phyloP scores from a whole-genome alignment of 2,113 vertebrate species.

The Scalopus aquaticus region DNA sequence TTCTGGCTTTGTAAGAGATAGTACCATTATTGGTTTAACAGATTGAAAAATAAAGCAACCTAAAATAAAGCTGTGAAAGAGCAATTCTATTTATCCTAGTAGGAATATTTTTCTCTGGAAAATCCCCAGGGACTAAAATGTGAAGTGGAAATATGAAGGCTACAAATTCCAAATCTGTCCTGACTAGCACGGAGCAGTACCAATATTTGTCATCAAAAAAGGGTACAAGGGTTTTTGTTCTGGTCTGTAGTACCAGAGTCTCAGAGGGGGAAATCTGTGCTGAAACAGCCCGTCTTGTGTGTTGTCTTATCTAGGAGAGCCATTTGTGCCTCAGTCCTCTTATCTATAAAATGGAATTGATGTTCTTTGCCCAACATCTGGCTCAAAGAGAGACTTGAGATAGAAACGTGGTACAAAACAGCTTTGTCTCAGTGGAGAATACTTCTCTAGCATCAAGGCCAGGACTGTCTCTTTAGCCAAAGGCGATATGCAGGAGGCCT shows the following conservation, averaged over 20 bases:
- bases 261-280: background rate
- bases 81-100: background rate
- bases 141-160: background rate
- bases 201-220: background rate
- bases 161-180: background rate
- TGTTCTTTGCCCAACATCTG: background rate
- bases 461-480: background rate
- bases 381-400: background rate
- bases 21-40: background rate
- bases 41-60: background rate
- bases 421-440: background rate
- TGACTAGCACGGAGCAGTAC: rapidly evolving
- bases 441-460: too few species aligned
- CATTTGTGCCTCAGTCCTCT: background rate
- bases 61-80: background rate
- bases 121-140: background rate
- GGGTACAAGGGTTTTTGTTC: background rate
- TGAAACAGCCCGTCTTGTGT: background rate
- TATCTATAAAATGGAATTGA: background rate
- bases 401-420: background rate
- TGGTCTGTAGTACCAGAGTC: background rate
- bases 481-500: background rate
- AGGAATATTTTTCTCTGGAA: background rate
- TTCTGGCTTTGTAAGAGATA: background rate
- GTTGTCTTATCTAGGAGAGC: background rate